These are phyloP conservation scores for Atractosteus spatula DNA, from an alignment of 2,113 vertebrate species.

Conservation along the genomic window DNA sequence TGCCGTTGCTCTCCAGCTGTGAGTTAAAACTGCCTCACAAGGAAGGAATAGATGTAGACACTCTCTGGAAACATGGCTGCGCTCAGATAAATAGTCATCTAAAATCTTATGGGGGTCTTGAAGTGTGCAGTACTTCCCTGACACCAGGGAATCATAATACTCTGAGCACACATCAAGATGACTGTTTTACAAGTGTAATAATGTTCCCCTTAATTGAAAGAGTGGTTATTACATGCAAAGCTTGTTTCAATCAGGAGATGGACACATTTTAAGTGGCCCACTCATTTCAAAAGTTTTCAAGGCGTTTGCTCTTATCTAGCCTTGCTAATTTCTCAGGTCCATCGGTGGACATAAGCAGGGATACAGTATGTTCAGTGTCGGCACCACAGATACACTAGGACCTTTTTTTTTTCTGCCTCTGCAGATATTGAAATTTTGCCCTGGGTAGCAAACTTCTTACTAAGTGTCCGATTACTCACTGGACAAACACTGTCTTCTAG, in stretches of 20 bases:
- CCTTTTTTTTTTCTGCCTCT: too few relatives aligned
- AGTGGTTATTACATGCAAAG: slow-evolving; percentile 56
- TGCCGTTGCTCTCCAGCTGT: too few relatives aligned
- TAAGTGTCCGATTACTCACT: too few relatives aligned
- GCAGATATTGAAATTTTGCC: too few relatives aligned
- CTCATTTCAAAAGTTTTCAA: slow-evolving; percentile 59
- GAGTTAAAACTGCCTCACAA: slow-evolving; percentile 12
- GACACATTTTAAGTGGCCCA: slow-evolving; percentile 65
- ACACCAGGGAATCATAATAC: slow-evolving; percentile 4
- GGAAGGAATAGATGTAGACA: slow-evolving; percentile 40
- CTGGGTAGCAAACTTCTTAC: too few relatives aligned
- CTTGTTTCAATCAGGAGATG: slow-evolving; percentile 32
- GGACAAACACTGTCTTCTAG: too few relatives aligned
- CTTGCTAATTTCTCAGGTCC: slow-evolving; percentile 64
- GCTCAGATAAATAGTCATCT: slow-evolving; percentile 50
- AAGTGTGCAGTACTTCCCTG: slow-evolving; percentile 25
- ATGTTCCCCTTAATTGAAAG: slow-evolving; percentile 67
- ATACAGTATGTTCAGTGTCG: slow-evolving; percentile 37
- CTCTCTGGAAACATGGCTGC: slow-evolving; percentile 46
- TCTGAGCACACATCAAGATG: slow-evolving; percentile 59
- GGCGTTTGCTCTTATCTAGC: slow-evolving; percentile 55
- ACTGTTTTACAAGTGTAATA: slow-evolving; percentile 49
- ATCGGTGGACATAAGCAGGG: slow-evolving; percentile 68
- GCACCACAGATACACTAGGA: not conserved
- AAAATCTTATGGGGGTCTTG: slow-evolving; percentile 51